These are phyloP conservation scores for Psilopogon haemacephalus DNA, from an alignment of 2,113 vertebrate genomes.

Conservation along the genomic window DNA sequence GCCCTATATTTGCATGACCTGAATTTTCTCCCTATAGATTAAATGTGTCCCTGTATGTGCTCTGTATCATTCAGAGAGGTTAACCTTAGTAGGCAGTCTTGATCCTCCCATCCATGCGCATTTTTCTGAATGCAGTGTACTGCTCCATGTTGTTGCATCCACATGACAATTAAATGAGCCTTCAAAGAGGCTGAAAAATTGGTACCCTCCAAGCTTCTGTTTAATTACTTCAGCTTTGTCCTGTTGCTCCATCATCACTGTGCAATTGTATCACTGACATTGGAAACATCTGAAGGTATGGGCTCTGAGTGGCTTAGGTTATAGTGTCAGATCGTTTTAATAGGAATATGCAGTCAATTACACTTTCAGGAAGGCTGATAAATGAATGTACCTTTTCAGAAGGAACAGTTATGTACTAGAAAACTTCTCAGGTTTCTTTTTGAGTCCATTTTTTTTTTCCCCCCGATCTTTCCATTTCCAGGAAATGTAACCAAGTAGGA, in stretches of 20 bases:
- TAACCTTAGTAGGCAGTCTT: conserved; percentile 9
- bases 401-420: neutral
- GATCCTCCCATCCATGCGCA: neutral
- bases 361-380: conserved; percentile 40
- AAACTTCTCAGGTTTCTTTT: neutral
- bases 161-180: conserved; percentile 59
- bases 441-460: neutral
- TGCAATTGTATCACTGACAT: conserved; percentile 47
- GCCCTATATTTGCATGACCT: neutral
- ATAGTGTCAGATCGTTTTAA: conserved; percentile 7
- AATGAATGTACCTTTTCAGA: conserved; percentile 54
- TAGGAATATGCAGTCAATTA: conserved; percentile 57
- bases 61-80: neutral
- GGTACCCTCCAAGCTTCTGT: conserved; percentile 62
- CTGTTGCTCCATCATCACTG: conserved; percentile 60
- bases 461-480: conserved; percentile 25
- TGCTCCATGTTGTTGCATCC: conserved; percentile 17
- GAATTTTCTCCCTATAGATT: neutral
- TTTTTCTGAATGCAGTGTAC: conserved; percentile 22
- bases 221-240: conserved; percentile 75
- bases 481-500: conserved; percentile 56
- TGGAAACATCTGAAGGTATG: conserved; percentile 64
- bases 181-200: conserved; percentile 46
- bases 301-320: conserved; percentile 11
- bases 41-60: neutral